phyloP scores from a whole-genome alignment of 1,140 invertebrate species.

The Zaprionus africanus region DNA sequence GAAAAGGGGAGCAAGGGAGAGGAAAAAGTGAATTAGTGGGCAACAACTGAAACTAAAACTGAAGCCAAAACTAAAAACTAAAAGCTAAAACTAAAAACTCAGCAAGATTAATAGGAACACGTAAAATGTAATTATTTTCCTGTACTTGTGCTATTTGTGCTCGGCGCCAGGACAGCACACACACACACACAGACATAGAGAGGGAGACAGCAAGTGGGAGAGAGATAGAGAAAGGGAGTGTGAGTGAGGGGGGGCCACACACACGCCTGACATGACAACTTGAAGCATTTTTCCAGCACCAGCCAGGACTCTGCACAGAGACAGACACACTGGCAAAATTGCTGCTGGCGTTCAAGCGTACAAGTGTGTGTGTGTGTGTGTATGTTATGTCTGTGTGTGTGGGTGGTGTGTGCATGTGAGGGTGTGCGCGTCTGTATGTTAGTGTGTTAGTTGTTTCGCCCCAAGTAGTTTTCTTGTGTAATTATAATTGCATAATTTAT shows the following conservation, averaged over 20 bases:
- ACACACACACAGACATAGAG: background rate
- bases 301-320: constrained; percentile 41
- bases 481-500: constrained; percentile 83
- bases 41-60: constrained; percentile 77
- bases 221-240: background rate
- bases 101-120: constrained; percentile 82
- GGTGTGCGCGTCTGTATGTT: background rate
- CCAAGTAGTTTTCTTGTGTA: constrained; percentile 82
- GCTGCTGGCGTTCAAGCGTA: constrained; percentile 43
- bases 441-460: constrained; percentile 68
- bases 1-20: background rate
- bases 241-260: background rate
- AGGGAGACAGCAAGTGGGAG: background rate
- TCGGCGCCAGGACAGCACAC: constrained; percentile 6
- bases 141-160: constrained; percentile 80
- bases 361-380: constrained; percentile 10
- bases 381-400: constrained; percentile 3
- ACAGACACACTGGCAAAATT: constrained; percentile 20
- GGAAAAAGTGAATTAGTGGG: constrained; percentile 77
- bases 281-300: constrained; percentile 69
- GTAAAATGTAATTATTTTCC: constrained; percentile 83
- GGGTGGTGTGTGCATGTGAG: background rate
- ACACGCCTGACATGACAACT: constrained; percentile 73
- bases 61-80: constrained; percentile 70
- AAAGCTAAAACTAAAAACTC: constrained; percentile 79